Conservation (phyloP, 1,140 invertebrate species). For the Ruditapes philippinarum region DNA sequence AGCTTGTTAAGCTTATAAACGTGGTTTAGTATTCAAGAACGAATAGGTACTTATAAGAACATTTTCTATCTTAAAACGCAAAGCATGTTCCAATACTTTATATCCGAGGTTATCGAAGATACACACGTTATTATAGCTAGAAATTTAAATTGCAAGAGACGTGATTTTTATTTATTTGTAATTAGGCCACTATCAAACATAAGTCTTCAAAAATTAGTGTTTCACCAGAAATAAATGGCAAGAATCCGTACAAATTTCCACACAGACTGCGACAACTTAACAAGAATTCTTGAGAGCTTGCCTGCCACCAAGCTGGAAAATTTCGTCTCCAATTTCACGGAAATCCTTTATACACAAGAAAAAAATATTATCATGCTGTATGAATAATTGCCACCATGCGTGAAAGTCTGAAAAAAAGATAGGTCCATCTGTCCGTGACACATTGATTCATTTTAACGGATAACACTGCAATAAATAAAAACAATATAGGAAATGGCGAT, state of each 20-base stretch:
- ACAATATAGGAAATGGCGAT: too few species aligned
- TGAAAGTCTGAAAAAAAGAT: neutral
- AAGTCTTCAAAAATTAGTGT: conserved; percentile 13
- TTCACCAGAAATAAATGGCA: neutral
- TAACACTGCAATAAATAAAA: neutral
- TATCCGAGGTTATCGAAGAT: too few species aligned
- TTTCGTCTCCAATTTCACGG: neutral
- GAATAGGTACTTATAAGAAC: too few species aligned
- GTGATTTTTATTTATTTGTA: neutral
- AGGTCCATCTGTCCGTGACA: neutral
- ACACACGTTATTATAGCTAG: too few species aligned
- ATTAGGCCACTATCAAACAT: neutral
- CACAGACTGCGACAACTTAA: neutral
- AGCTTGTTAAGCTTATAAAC: too few species aligned
- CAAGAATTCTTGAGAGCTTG: too few species aligned
- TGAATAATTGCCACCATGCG: neutral
- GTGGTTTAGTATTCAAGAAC: too few species aligned
- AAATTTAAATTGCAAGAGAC: too few species aligned
- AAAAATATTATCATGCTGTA: neutral
- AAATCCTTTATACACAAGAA: neutral
- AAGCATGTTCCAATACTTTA: too few species aligned
- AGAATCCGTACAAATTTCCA: neutral
- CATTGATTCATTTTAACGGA: neutral
- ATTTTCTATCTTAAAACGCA: too few species aligned
- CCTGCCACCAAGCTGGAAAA: too few species aligned